These are phyloP conservation scores for Anastatus disparis DNA, from an alignment of 1,140 invertebrate species.

Conservation along the genomic window DNA sequence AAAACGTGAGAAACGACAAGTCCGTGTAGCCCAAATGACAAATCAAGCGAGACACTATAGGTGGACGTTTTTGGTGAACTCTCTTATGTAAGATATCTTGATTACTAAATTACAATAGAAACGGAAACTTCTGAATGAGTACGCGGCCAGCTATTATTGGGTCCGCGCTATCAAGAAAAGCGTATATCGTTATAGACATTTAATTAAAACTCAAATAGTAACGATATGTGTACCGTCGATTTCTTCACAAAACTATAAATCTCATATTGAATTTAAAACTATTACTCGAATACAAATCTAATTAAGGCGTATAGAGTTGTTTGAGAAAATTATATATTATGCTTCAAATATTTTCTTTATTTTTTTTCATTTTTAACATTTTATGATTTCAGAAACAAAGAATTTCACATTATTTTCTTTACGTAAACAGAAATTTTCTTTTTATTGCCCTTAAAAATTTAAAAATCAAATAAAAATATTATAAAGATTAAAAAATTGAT, in stretches of 20 bases:
- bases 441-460: no score
- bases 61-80: conserved; percentile 2
- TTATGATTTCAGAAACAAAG: no score
- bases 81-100: background rate
- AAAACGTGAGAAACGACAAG: background rate
- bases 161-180: background rate
- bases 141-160: background rate
- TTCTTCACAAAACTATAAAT: background rate
- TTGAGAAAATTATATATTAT: no score
- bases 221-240: background rate
- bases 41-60: conserved; percentile 25
- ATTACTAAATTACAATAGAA: conserved; percentile 19
- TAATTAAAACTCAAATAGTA: conserved; percentile 1
- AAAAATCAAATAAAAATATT: no score
- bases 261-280: no score
- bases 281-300: background rate
- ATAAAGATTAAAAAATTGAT: no score
- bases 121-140: background rate
- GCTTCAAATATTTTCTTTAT: no score
- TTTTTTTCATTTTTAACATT: no score
- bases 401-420: no score
- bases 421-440: no score
- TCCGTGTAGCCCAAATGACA: background rate
- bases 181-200: background rate
- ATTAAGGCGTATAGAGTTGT: no score